Conservation (phyloP, 2,113 vertebrate genomes). For the Bettongia penicillata region DNA sequence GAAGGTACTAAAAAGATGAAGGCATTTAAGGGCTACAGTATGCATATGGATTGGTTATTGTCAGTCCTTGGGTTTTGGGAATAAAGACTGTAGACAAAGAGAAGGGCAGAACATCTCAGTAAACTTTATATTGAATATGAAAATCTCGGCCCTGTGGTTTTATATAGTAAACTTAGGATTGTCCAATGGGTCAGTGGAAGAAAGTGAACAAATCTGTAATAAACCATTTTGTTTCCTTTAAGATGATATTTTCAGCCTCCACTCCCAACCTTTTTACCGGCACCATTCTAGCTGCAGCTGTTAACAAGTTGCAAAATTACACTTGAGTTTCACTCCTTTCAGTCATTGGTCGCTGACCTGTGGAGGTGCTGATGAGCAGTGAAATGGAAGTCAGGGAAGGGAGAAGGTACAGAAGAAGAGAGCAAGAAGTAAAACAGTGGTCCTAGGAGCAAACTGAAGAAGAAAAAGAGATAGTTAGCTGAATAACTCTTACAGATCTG, state of each 20-base stretch:
- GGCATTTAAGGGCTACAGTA: neutral
- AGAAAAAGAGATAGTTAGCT: neutral
- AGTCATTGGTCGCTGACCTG: neutral
- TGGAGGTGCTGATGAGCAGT: neutral
- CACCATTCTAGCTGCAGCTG: conserved; percentile 9
- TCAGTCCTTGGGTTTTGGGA: neutral
- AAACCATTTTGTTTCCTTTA: neutral
- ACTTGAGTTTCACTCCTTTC: conserved; percentile 29
- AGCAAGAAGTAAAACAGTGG: neutral
- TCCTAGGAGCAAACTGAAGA: neutral
- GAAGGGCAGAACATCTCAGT: neutral
- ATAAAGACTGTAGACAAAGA: neutral
- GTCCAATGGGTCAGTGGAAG: neutral
- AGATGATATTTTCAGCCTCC: neutral
- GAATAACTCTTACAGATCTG: neutral
- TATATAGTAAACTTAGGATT: neutral
- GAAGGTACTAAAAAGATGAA: neutral
- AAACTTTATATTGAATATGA: conserved; percentile 18
- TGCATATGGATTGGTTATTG: neutral
- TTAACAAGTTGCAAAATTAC: conserved; percentile 16
- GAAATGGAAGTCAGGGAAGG: neutral
- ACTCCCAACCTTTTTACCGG: neutral
- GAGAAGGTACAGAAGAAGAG: neutral
- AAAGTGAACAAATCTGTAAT: neutral
- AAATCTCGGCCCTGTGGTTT: conserved; percentile 13